Evolutionary conservation across 2,113 vertebrate genomes (phyloP).

Genomic region (Anas platyrhynchos): DNA sequence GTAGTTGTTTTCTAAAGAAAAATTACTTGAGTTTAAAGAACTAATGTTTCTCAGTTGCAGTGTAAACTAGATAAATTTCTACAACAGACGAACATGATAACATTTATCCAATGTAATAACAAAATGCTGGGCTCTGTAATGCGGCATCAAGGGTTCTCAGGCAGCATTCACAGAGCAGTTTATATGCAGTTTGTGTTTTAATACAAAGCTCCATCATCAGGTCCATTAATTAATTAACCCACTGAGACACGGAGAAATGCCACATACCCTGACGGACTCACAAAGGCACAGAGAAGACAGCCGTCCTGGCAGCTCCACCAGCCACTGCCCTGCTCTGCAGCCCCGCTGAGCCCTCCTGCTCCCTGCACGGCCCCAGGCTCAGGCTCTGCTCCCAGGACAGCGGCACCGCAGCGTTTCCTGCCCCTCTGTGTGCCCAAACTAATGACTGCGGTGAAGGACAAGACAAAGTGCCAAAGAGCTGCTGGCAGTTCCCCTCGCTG

Average conservation of each 20-base stretch:
- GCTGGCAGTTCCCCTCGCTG: accelerated
- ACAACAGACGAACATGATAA: background rate
- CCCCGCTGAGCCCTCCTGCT: background rate
- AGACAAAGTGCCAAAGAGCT: background rate
- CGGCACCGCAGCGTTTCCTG: accelerated
- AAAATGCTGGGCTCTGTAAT: background rate
- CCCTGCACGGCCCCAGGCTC: background rate
- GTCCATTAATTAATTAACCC: background rate
- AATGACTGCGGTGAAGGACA: accelerated
- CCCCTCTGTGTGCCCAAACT: background rate
- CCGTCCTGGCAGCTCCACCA: background rate
- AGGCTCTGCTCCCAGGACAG: background rate
- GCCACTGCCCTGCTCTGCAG: background rate
- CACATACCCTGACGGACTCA: accelerated
- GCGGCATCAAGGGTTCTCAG: background rate
- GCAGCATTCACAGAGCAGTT: background rate
- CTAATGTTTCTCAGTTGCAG: background rate
- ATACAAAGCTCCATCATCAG: background rate
- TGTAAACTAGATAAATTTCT: slow-evolving; percentile 22
- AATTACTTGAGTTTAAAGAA: slow-evolving; percentile 40
- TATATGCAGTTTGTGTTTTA: accelerated
- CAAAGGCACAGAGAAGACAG: background rate
- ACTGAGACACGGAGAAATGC: background rate
- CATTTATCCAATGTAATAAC: background rate
- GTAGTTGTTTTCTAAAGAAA: slow-evolving; percentile 60